Base-by-base conservation (phyloP, 2,888 invertebrate genomes). In the Chouioia cunea region DNA sequence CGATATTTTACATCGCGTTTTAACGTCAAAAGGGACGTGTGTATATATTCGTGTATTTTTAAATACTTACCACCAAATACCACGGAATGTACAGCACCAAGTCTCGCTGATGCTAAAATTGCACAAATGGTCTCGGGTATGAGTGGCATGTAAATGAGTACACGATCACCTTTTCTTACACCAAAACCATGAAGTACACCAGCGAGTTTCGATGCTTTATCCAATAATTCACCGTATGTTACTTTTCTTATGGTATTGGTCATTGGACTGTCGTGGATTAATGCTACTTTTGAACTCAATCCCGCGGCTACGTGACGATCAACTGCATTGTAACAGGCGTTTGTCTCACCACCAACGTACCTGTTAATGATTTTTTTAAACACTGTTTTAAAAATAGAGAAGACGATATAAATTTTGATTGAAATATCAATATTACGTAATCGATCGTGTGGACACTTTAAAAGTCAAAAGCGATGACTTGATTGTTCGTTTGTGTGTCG, bases 111-210 rank as follows among this genome's bases (percentile, higher is more conserved):
- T 0, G 97, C 97, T 78, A 97, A 85, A 93, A 97, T 97, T 0
- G 96, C 91, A 63, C 96, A 89, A 56, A 97, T 90, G 0, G 96
- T 93, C 85, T 97, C 95, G 0, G 97, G 97, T 58, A 97, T 93
- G 70, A 97, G 89, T 0, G 97, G 97, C 97, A 97, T 97, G 85
- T 97, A 97, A 80, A 97, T 95, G 1, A 97, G 88, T 0, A 97
- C 95, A 0, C 93, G 87, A 79, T 96, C 96, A 0, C 97, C 97
- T 78, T 91, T 91, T 18, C 87, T 86, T 1, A 97, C 95, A 0
- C 97, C 97, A 64, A 93, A 86, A 3, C 90, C 89, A 0, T 90
- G 88, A 77, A 97, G 86, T 47, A 93, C 93, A 1, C 95, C 95
- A 0, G 97, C 96, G 56, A 97, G 84, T 20, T 90, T 86, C 0